Evolutionary conservation across 2,113 vertebrate genomes (phyloP), one percentile per base, ranked within the genome.

Genomic region (Pagrus major): DNA sequence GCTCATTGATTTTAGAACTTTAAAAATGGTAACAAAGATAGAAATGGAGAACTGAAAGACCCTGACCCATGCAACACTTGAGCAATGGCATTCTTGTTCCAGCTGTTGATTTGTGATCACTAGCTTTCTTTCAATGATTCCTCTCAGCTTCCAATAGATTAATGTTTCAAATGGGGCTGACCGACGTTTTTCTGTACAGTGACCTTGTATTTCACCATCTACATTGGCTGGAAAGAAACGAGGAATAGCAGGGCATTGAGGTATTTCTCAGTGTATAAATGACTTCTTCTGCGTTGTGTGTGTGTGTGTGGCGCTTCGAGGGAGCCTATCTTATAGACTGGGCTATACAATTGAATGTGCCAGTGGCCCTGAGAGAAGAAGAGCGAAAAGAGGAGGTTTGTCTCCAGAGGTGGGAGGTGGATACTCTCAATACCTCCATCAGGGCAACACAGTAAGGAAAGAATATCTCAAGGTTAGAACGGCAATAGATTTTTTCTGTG

Each of bases 401-500:
- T 88, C 85, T 93, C 76, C 23, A 58, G 56, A 90, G 86, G 90
- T 92, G 83, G 92, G 63, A 89, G 92, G 87, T 87, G 86, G 90
- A 71, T 61, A 74, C 83, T 85, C 81, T 90, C 81, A 88, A 93
- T 91, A 67, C 86, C 74, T 90, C 85, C 74, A 89, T 92, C 87
- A 88, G 87, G 83, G 69, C 83, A 78, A 42, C 31, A 23, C 65
- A 90, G 76, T 92, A 88, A 86, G 72, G 52, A 86, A 90, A 82
- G 49, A 86, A 88, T 92, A 86, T 82, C 72, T 92, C 90, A 92
- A 94, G 92, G 91, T 93, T 90, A 89, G 74, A 75, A 68, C 6
- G 41, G 56, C 85, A 93, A 87, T 87, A 80, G 82, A 85, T 82
- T 88, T 86, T 88, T 84, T 58, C 41, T 76, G 67, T 79, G 76